Percentiles rank a stretch among this genome's conserved stretches.
These are phyloP conservation scores for Pseudomyrmex gracilis DNA, from an alignment of 1,140 invertebrate genomes.

Conservation along the genomic window DNA sequence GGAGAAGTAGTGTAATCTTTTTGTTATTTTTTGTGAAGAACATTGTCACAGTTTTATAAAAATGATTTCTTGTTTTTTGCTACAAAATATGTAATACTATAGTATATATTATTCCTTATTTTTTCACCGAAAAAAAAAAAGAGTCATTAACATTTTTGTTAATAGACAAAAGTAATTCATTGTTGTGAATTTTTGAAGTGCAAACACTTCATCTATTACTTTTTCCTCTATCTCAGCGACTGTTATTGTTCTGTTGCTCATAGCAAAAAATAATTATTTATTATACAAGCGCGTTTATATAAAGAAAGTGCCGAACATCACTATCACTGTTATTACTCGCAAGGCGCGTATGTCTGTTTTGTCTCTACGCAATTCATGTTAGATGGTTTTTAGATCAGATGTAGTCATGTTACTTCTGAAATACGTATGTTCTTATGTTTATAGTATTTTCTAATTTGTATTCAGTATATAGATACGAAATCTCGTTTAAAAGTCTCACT, in stretches of 20 bases:
- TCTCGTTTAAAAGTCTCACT: too few species aligned
- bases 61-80: too few species aligned
- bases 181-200: slow-evolving; percentile 49
- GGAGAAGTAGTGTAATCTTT: too few species aligned
- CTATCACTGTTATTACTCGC: slow-evolving; percentile 7
- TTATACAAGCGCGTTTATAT: slow-evolving; percentile 13
- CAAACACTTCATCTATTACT: background rate
- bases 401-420: slow-evolving; percentile 24
- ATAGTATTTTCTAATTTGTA: slow-evolving; percentile 3
- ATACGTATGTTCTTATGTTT: slow-evolving; percentile 21
- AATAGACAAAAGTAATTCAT: background rate
- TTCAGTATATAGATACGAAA: slow-evolving; percentile 25
- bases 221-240: slow-evolving; percentile 1
- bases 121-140: too few species aligned
- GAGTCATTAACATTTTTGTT: too few species aligned
- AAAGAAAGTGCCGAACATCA: slow-evolving; percentile 20
- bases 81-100: too few species aligned
- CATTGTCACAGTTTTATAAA: too few species aligned
- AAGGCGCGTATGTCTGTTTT: slow-evolving; percentile 18
- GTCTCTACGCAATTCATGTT: slow-evolving; percentile 38
- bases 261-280: too few species aligned
- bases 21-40: too few species aligned
- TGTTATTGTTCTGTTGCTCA: slow-evolving; percentile 23
- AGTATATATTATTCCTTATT: too few species aligned
- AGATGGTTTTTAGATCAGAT: slow-evolving; percentile 51